Conservation (phyloP, 2,888 invertebrate species). For the Anaspis maculata region DNA sequence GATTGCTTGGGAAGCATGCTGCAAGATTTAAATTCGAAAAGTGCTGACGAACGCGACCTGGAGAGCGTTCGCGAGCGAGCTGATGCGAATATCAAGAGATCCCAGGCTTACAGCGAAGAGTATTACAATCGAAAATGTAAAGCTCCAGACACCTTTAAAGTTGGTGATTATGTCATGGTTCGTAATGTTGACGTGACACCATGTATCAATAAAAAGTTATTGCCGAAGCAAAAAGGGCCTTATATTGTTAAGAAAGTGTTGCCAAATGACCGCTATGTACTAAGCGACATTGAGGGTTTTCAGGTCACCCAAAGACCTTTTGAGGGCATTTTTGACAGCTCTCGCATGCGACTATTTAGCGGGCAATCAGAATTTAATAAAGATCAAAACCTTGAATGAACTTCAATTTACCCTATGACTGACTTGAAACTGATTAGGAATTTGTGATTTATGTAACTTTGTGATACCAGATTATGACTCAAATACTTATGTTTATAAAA, state of each 20-base stretch:
- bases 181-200: neutral
- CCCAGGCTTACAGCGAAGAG: neutral
- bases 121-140: neutral
- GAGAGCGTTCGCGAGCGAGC: neutral
- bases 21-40: neutral
- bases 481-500: neutral
- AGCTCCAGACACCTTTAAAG: neutral
- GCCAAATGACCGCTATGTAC: neutral
- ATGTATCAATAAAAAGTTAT: neutral
- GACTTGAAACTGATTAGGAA: neutral
- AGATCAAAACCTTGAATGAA: too few species aligned
- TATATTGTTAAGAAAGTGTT: neutral
- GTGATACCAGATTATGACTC: neutral
- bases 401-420: neutral
- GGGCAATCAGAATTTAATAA: too few species aligned
- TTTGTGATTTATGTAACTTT: conserved; percentile 2
- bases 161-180: neutral
- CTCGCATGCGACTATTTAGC: neutral
- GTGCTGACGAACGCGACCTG: conserved; percentile 1
- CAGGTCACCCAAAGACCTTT: conserved; percentile 1
- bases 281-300: neutral
- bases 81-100: neutral
- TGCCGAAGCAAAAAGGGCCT: neutral
- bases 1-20: neutral
- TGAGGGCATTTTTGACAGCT: neutral